Evolutionary conservation across 2,113 vertebrate genomes (phyloP).

Genomic region (Calypte anna): DNA sequence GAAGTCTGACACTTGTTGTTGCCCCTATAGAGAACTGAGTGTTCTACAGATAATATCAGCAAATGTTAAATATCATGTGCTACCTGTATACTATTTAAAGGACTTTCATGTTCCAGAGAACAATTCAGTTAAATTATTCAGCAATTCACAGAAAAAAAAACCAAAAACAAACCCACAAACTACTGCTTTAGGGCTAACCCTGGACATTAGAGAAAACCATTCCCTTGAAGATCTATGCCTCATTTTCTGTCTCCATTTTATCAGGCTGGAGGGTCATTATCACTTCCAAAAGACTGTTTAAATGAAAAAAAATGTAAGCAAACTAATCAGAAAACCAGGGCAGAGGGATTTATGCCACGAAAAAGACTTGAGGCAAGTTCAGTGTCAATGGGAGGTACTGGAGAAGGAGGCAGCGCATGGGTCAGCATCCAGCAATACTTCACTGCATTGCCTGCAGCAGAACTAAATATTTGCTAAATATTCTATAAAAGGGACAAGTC

Average conservation of each 20-base stretch:
- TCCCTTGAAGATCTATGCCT: neutral
- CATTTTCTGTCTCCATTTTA: neutral
- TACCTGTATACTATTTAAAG: conserved; percentile 59
- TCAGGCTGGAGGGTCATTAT: neutral
- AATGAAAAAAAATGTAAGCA: neutral
- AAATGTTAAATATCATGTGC: conserved; percentile 68
- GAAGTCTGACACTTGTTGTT: conserved; percentile 12
- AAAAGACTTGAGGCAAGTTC: neutral
- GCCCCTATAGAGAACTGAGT: conserved; percentile 47
- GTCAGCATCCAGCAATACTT: neutral
- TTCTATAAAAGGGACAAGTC: fast-evolving
- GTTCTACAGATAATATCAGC: conserved; percentile 56
- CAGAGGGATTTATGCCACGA: neutral
- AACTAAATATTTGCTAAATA: neutral
- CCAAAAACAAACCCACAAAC: neutral
- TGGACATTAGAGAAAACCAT: neutral
- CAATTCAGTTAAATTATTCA: conserved; percentile 61
- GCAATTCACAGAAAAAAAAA: conserved; percentile 18
- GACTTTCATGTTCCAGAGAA: conserved; percentile 54
- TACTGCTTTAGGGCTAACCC: conserved; percentile 11
- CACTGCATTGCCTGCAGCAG: neutral
- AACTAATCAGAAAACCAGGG: neutral
- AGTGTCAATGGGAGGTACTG: neutral
- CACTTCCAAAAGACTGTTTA: neutral
- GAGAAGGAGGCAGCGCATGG: neutral